A percentile compares a stretch with the other conserved stretches of the same genome.
phyloP scores from a whole-genome alignment of 2,797 vertebrate species.

The Chromobotia macracanthus region DNA sequence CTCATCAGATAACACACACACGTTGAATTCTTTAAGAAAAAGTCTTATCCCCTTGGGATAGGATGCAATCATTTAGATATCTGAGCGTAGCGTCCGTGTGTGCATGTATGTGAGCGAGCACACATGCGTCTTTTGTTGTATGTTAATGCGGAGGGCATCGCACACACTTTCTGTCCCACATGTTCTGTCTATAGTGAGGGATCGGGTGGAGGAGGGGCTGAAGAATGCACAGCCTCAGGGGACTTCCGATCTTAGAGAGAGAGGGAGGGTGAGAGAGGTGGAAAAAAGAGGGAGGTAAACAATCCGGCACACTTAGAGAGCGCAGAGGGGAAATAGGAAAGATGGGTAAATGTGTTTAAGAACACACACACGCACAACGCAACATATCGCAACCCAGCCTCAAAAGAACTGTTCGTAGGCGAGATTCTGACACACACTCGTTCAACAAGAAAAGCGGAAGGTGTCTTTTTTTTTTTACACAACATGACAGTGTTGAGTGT shows the following conservation, averaged over 20 bases:
- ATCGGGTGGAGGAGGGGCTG: slow-evolving; percentile 52
- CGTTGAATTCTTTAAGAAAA: slow-evolving; percentile 53
- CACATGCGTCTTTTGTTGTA: slow-evolving; percentile 14
- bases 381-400: slow-evolving; percentile 14
- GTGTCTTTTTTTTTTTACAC: slow-evolving; percentile 27
- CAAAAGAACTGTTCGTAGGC: slow-evolving; percentile 57
- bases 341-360: slow-evolving; percentile 56
- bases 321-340: slow-evolving; percentile 55
- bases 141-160: slow-evolving; percentile 43
- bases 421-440: slow-evolving; percentile 49
- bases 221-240: slow-evolving; percentile 55
- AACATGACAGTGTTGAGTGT: slow-evolving; percentile 55
- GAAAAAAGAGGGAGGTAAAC: slow-evolving; percentile 49
- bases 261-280: slow-evolving; percentile 6
- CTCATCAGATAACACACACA: slow-evolving; percentile 43
- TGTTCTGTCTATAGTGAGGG: slow-evolving; percentile 55
- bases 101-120: neutral
- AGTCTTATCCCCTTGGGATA: slow-evolving; percentile 60
- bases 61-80: slow-evolving; percentile 63
- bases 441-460: slow-evolving; percentile 31
- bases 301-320: slow-evolving; percentile 55
- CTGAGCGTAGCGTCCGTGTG: neutral
- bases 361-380: slow-evolving; percentile 37
- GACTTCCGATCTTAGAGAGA: slow-evolving; percentile 48
- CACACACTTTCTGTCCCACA: slow-evolving; percentile 28